A percentile compares a stretch with the other conserved stretches of the same genome.
Evolutionary conservation across 1,140 invertebrate genomes (phyloP).

Genomic region (Amyelois transitella): DNA sequence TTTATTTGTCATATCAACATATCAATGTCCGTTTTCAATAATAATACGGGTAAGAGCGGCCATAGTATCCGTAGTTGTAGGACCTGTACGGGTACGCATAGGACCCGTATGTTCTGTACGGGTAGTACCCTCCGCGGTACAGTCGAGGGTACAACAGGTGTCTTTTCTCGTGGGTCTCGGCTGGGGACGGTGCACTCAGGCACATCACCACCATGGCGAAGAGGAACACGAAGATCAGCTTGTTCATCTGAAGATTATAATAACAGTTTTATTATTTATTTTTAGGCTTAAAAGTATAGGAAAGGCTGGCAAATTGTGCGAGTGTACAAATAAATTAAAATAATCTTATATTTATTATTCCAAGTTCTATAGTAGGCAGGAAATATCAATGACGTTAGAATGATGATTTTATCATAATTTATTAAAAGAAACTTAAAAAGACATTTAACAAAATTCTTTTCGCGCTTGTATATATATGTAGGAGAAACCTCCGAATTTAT

Average conservation of each 20-base stretch:
- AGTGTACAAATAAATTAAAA: no score
- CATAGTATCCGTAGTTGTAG: background rate
- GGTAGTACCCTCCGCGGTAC: background rate
- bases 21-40: background rate
- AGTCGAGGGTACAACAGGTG: background rate
- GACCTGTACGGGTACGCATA: no score
- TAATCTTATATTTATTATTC: no score
- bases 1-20: background rate
- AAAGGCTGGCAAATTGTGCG: no score
- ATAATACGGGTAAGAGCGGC: background rate
- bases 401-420: no score
- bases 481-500: no score
- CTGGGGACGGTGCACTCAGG: background rate
- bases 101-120: conserved; percentile 2
- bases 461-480: no score
- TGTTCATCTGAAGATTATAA: conserved; percentile 3
- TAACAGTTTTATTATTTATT: background rate
- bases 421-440: no score
- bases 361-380: no score
- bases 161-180: background rate
- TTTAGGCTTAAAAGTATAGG: no score
- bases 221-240: background rate
- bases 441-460: no score
- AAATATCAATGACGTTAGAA: no score
- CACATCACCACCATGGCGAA: background rate